Percentiles rank a stretch among this genome's conserved stretches.
Conservation (phyloP, 2,797 vertebrate genomes). For the Gymnothorax javanicus region DNA sequence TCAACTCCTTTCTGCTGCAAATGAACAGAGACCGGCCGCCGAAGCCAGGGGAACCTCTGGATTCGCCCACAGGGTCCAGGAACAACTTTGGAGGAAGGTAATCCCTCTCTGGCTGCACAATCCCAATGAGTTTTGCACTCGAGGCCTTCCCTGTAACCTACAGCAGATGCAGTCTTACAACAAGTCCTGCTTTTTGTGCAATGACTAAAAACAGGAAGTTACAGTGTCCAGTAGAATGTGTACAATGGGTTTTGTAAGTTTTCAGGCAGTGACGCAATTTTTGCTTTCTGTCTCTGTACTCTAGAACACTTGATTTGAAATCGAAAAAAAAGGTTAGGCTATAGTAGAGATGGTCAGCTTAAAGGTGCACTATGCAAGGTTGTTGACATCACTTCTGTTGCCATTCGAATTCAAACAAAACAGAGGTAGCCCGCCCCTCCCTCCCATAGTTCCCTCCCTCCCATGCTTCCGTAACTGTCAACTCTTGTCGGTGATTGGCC, state of each 20-base stretch:
- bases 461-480: no score
- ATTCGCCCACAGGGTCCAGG: constrained; percentile 81
- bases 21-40: constrained; percentile 90
- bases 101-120: constrained; percentile 38
- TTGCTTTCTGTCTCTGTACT: no score
- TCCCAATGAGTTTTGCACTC: not conserved
- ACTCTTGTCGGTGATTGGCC: no score
- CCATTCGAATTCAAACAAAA: no score
- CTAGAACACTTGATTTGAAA: no score
- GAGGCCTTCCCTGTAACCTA: not conserved
- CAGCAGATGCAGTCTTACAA: not conserved
- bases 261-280: no score
- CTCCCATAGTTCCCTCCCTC: no score
- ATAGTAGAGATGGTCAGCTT: no score
- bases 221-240: not conserved
- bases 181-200: not conserved
- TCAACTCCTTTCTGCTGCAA: constrained; percentile 96
- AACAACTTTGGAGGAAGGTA: constrained; percentile 86
- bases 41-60: constrained; percentile 84
- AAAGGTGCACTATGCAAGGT: no score
- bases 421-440: no score
- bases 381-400: no score
- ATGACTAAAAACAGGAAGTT: not conserved
- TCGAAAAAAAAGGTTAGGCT: no score
- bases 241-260: not conserved